A percentile compares a stretch with the other conserved stretches of the same genome.
These are phyloP conservation scores for Battus philenor DNA, from an alignment of 1,140 invertebrate species.

Conservation along the genomic window DNA sequence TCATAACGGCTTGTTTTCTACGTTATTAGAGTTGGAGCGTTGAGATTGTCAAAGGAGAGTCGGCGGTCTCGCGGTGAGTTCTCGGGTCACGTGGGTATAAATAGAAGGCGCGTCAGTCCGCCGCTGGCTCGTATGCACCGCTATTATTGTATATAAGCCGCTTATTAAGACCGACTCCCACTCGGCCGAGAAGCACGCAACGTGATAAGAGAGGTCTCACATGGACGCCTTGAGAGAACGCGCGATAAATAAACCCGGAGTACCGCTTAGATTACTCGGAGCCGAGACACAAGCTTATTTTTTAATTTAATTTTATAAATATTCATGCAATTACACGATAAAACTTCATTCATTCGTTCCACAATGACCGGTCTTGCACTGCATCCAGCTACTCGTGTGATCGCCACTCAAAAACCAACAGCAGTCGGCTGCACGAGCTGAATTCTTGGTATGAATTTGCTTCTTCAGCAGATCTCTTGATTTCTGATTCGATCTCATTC, in stretches of 20 bases:
- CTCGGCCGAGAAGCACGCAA: conserved; percentile 54
- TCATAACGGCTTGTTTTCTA: conserved; percentile 3
- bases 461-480: too few relatives aligned
- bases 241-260: background rate
- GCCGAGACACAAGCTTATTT: too few relatives aligned
- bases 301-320: too few relatives aligned
- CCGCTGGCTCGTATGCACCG: conserved; percentile 21
- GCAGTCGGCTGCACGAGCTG: too few relatives aligned
- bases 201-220: conserved; percentile 28
- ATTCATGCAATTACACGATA: too few relatives aligned
- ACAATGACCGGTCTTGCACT: too few relatives aligned
- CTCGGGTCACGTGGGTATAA: conserved; percentile 45
- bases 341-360: too few relatives aligned
- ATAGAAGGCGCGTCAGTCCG: conserved; percentile 39
- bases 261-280: too few relatives aligned
- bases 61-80: conserved; percentile 33
- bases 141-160: conserved; percentile 62
- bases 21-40: conserved; percentile 11
- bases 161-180: conserved; percentile 68
- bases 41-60: conserved; percentile 45
- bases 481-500: too few relatives aligned
- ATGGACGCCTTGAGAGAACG: conserved; percentile 23
- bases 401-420: too few relatives aligned
- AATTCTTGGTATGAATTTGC: too few relatives aligned
- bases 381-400: too few relatives aligned